Conservation (phyloP, 1,140 invertebrate species). For the Zaprionus nigranus region DNA sequence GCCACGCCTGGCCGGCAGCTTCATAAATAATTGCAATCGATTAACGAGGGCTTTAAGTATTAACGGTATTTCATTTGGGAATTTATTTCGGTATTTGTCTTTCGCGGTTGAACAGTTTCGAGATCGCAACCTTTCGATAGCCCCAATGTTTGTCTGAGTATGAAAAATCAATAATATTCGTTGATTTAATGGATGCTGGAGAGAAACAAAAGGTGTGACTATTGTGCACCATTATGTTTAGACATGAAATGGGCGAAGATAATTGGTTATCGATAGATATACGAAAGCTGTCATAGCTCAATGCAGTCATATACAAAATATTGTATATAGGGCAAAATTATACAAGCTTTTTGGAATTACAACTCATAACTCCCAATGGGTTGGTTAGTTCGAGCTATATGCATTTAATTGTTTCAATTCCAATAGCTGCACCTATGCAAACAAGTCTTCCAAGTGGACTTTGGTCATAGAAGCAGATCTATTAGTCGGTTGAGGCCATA, state of each 20-base stretch:
- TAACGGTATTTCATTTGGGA: conserved; percentile 23
- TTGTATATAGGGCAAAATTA: too few species aligned
- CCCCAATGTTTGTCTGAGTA: conserved; percentile 1
- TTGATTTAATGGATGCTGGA: neutral
- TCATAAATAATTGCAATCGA: conserved; percentile 37
- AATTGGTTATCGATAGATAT: neutral
- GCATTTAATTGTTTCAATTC: too few species aligned
- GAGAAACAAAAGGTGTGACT: conserved; percentile 4
- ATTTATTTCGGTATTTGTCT: conserved; percentile 33
- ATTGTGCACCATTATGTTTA: neutral
- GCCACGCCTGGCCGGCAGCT: neutral
- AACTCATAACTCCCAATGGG: too few species aligned
- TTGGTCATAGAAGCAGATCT: too few species aligned
- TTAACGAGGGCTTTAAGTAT: conserved; percentile 34
- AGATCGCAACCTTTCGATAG: conserved; percentile 32
- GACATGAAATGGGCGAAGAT: neutral
- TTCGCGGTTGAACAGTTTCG: conserved; percentile 21
- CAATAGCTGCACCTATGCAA: too few species aligned
- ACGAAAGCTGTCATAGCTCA: too few species aligned
- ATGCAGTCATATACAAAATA: too few species aligned
- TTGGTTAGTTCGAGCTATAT: too few species aligned
- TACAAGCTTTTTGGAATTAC: too few species aligned
- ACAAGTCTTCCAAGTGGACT: too few species aligned
- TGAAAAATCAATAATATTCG: conserved; percentile 29
- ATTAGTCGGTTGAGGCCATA: too few species aligned